Evolutionary conservation across 1,140 invertebrate species (phyloP), one percentile per base, ranked within the genome.

Genomic region (Pseudomyrmex concolor): DNA sequence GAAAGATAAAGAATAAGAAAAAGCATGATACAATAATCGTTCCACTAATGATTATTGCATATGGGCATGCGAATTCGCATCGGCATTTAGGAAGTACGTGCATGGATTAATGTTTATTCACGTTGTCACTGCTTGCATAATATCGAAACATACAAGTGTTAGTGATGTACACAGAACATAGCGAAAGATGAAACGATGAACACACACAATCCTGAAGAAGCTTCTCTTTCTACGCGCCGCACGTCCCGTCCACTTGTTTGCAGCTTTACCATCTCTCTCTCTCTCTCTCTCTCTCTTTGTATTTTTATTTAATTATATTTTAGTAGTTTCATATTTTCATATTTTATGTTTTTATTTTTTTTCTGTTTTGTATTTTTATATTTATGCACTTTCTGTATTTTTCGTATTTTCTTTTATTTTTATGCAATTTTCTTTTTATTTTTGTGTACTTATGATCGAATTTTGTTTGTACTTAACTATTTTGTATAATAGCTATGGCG

Each of bases 231-330:
- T 62, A 89, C 84, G 84, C 87, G 55, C 67, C 17, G 81, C 88
- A 89, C 87, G 88, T 89, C 66, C 66, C 87, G 72, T 89, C 68
- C 84, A 83, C 88, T 89, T 86, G 87, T 89, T 89, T 89, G 77
- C 81, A 86, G 82, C 72, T 89, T 81, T 81, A 83, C 73, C 80
- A 70, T 66, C 43, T 66, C 13, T 77, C n/a, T 8, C 25, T n/a
- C 13, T 48, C 8, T 48, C 34, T 57, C 17, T 77, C 12, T 48
- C 50, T 54, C 9, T 62, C 43, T 62, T 22, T 4, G 2, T 34
- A 34, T 34, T 34, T 34, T 34, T 4, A 7, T 34, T 34, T 7
- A 34, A 34, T 34, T 34, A 34, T 34, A 34, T 34, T 34, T 34
- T 34, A 34, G 34, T 7, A 34, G 5, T 34, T 34, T 34, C 34